A percentile compares a stretch with the other conserved stretches of the same genome.
These are phyloP conservation scores for Halictus ligatus DNA, from an alignment of 2,888 invertebrate genomes.

Conservation along the genomic window DNA sequence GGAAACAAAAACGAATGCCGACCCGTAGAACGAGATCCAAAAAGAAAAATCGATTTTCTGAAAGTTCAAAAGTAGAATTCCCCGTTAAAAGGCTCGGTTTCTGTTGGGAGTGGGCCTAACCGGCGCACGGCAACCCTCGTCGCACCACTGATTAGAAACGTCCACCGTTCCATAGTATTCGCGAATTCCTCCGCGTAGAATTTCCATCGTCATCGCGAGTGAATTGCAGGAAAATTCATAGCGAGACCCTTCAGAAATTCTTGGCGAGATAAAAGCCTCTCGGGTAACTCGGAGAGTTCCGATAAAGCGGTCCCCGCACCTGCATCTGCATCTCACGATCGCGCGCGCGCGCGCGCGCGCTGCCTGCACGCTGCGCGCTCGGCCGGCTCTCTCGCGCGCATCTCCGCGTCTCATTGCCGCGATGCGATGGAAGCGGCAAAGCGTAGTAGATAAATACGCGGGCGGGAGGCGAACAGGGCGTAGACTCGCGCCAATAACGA, in stretches of 20 bases:
- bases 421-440: constrained; percentile 54
- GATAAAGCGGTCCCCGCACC: constrained; percentile 38
- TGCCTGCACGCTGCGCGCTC: background rate
- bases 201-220: constrained; percentile 2
- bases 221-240: constrained; percentile 8
- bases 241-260: constrained; percentile 16
- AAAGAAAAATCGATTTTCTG: no score
- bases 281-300: constrained; percentile 20
- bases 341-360: background rate
- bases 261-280: background rate
- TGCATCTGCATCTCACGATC: constrained; percentile 6
- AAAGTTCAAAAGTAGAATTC: no score
- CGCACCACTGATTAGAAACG: background rate
- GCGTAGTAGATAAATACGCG: constrained; percentile 59
- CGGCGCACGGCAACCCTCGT: background rate
- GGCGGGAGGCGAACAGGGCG: constrained; percentile 46
- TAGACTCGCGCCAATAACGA: constrained; percentile 73
- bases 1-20: no score
- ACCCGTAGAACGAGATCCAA: no score
- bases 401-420: constrained; percentile 55
- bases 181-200: background rate
- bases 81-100: no score
- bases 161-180: background rate
- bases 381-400: background rate
- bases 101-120: no score